Evolutionary conservation across 2,888 invertebrate genomes (phyloP), one percentile per base, ranked within the genome.

Genomic region (Venusia cambrica): DNA sequence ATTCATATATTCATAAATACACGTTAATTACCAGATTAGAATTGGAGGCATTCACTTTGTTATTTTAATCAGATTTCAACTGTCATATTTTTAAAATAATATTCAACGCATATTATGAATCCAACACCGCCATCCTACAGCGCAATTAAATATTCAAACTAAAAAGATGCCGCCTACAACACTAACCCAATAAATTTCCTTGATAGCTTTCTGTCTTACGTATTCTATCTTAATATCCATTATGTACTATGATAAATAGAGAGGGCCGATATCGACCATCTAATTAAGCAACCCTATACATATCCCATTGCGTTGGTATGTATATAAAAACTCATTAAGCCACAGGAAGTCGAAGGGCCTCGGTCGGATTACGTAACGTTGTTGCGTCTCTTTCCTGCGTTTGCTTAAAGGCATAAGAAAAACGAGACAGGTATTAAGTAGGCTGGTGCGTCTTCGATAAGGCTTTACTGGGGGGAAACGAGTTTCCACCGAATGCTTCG

Each of bases 401-500:
- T 30, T 31, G 36, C 34, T 49, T 41, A 39, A 47, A 54, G 40
- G 29, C 42, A 54, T 62, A 40, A 54, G 44, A 43, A 50, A 63
- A 81, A 54, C 65, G 83, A 72, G 81, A 83, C 65, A 51, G 66
- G 67, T 66, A 72, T 58, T 71, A 69, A 68, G 65, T 68, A 71
- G 70, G 67, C 66, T 67, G 62, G 54, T 54, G 59, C 73, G 69
- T 74, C 81, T 72, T 70, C 62, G 61, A 67, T 40, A 76, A 84
- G 81, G 80, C 79, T 83, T 75, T 61, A 62, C 61, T 50, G 59
- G 64, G 62, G 65, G 73, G 61, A 77, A 83, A 83, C 85, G 70
- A 76, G 81, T 81, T 81, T 70, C 60, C 51, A 54, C 40, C 49
- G 68, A 79, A 81, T 75, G 81, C 78, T 84, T 49, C 84, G 85